Base-by-base conservation (phyloP, 2,797 vertebrate genomes). In the Morus bassanus region DNA sequence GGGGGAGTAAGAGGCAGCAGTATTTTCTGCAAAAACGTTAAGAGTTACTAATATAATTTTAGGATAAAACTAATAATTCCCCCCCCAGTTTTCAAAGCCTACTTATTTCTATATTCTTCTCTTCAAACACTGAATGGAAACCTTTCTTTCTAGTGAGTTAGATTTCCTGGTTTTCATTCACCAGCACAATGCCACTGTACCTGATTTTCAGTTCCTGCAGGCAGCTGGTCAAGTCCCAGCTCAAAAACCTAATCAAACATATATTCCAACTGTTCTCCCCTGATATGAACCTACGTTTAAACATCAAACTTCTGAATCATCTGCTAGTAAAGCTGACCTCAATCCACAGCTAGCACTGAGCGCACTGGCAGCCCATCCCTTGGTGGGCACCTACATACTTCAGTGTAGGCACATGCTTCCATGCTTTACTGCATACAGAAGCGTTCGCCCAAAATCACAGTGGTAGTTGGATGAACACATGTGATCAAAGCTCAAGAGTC, bases 401-500 rank as follows among this genome's bases (percentile, higher is more conserved):
- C 56, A 25, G 18, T 11, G 28, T 19, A 80, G 68, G 21, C 28
- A 70, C 1, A 4, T 0, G 0, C 6, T 60, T 41, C 18, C 43
- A 12, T 9, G n/a, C 22, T 74, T 77, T 30, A 24, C 14, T 50
- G 15, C 11, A 14, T 5, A 5, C 18, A 60, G 70, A 87, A 73
- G 21, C 4, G 1, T 45, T 75, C 46, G 54, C 19, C 30, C 59
- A 73, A 80, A 87, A 64, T 19, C 79, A 67, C 43, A 59, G 65
- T 8, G 18, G 25, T 39, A 77, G 46, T 25, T 0, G 10, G 69
- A 77, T 24, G 16, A 81, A 68, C 0, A 2, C 18, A 4, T 48
- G 21, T 9, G 83, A 77, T 65, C 45, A 69, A 63, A 92, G 56
- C 31, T 35, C 51, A 35, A 25, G n/a, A 64, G 43, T 39, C 51